Evolutionary conservation across 2,113 vertebrate species (phyloP).

Genomic region (Quiscalus mexicanus): DNA sequence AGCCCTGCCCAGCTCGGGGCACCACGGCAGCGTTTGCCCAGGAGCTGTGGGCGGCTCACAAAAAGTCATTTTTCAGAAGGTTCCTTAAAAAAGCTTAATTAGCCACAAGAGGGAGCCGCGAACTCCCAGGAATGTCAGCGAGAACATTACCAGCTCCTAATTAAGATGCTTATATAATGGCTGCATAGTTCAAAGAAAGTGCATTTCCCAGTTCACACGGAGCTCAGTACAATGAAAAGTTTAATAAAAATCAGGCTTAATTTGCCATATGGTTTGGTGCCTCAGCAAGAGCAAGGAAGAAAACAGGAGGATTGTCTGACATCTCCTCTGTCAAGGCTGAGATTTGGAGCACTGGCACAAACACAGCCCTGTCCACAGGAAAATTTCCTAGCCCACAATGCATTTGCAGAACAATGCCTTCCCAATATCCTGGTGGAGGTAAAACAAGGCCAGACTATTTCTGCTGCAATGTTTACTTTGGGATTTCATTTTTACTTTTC

Average conservation of each 20-base stretch:
- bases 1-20: neutral
- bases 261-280: slow-evolving; percentile 62
- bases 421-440: neutral
- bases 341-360: neutral
- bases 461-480: neutral
- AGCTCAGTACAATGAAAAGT: slow-evolving; percentile 28
- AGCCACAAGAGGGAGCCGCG: slow-evolving; percentile 68
- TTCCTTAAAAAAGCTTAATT: neutral
- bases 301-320: neutral
- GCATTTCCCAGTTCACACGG: slow-evolving; percentile 30
- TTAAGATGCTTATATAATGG: slow-evolving; percentile 42
- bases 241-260: slow-evolving; percentile 60
- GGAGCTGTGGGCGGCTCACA: accelerated
- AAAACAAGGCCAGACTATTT: neutral
- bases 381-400: neutral
- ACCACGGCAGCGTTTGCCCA: neutral
- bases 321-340: neutral
- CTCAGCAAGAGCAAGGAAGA: neutral
- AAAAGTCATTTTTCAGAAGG: neutral
- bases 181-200: slow-evolving; percentile 50
- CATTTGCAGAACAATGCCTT: neutral
- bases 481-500: neutral
- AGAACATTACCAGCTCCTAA: slow-evolving; percentile 8
- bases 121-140: neutral
- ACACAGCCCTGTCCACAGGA: neutral